Evolutionary conservation across 2,797 vertebrate genomes (phyloP).

Genomic region (Mormyrops attenuatus): DNA sequence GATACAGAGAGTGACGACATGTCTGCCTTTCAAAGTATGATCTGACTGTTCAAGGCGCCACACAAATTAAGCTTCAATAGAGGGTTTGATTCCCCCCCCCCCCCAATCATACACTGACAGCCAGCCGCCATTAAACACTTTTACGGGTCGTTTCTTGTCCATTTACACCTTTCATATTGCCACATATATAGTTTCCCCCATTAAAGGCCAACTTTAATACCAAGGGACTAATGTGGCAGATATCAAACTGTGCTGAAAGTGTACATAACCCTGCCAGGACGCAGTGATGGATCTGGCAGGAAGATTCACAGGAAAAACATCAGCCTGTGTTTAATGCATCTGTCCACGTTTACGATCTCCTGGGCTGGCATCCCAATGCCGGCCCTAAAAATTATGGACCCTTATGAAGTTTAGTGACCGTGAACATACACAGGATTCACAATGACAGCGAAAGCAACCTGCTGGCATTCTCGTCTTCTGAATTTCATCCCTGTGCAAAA

Average conservation of each 20-base stretch:
- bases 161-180: neutral
- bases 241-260: slow-evolving; percentile 4
- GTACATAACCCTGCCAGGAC: neutral
- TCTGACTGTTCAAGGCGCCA: neutral
- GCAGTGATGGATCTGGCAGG: neutral
- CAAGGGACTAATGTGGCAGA: neutral
- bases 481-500: neutral
- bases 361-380: neutral
- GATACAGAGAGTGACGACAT: neutral
- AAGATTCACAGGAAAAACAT: slow-evolving; percentile 9
- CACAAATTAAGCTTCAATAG: neutral
- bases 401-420: neutral
- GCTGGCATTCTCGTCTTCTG: neutral
- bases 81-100: neutral
- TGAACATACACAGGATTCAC: neutral
- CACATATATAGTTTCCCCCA: slow-evolving; percentile 2
- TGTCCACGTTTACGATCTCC: neutral
- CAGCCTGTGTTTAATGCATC: neutral
- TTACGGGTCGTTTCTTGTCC: neutral
- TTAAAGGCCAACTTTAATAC: slow-evolving; percentile 6
- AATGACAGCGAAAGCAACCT: neutral
- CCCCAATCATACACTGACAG: neutral
- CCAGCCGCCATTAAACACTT: neutral
- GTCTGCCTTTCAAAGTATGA: neutral
- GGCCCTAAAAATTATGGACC: neutral